phyloP scores from a whole-genome alignment of 2,797 vertebrate genomes.

The Phoeniculus purpureus region DNA sequence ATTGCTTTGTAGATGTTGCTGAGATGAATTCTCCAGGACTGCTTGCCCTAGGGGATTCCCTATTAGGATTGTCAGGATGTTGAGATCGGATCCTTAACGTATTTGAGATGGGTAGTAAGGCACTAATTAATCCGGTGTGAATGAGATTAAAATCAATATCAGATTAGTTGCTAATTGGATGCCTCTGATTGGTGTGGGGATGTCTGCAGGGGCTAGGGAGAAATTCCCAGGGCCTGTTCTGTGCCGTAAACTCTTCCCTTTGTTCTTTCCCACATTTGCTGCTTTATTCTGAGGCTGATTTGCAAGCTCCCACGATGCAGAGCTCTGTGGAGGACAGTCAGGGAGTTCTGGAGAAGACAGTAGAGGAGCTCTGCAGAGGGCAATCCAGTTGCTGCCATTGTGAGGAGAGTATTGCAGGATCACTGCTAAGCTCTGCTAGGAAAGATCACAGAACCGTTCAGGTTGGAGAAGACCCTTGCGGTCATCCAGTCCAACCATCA shows the following conservation, averaged over 20 bases:
- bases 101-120: neutral
- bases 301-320: neutral
- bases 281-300: neutral
- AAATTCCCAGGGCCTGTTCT: neutral
- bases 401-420: no score
- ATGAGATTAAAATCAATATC: conserved; percentile 31
- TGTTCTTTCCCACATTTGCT: neutral
- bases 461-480: no score
- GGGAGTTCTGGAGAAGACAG: no score
- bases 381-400: no score
- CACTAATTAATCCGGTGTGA: conserved; percentile 25
- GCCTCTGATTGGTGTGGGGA: neutral
- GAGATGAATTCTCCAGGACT: neutral
- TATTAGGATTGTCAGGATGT: neutral
- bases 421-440: neutral
- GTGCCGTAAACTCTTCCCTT: neutral
- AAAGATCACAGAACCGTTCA: neutral
- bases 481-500: no score
- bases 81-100: neutral
- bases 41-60: neutral
- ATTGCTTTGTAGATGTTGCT: neutral
- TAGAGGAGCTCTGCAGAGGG: no score
- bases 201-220: neutral
- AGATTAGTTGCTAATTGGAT: conserved; percentile 3
- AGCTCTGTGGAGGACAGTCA: neutral